Evolutionary conservation across 2,797 vertebrate species (phyloP), one percentile per base, ranked within the genome.

Genomic region (Gadopsis bispinosus): DNA sequence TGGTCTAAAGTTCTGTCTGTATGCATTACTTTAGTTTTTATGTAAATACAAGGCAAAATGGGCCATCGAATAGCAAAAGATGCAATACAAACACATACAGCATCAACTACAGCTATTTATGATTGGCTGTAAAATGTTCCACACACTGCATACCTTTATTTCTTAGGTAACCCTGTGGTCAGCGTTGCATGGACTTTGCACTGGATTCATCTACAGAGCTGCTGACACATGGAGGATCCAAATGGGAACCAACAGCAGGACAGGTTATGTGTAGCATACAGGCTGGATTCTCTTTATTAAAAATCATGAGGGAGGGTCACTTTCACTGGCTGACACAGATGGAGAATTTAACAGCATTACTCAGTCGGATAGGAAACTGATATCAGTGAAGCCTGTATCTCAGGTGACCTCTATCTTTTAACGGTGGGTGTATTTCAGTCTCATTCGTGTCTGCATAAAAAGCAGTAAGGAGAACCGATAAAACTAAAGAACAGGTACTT

Each of bases 221-320:
- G 62, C 78, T 56, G 75, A 69, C 7, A 10, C 55, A 39, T 56
- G 54, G 73, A 79, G 66, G 82, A 87, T 73, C 79, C 77, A 56
- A 7, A 48, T 13, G 41, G 69, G 59, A 82, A 22, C 53, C 69
- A 61, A 20, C 77, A 81, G 5, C 81, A 67, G 67, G 80, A 87
- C 87, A 93, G 91, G 92, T 94, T 84, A 93, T 90, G 92, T 92
- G 84, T 69, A 7, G 37, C 37, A 6, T 35, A 66, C 81, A 73
- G 59, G 62, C 76, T 68, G 50, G 12, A 54, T 81, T 86, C 26
- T 67, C 56, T 82, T 61, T 58, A 70, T 56, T 63, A 31, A 56
- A 48, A 73, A 62, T 58, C 50, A 54, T 45, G 8, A 43, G 13
- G 48, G 58, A 58, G 33, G 26, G 45, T 73, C 0, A 31, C 61